Base-by-base conservation (phyloP, 2,888 invertebrate species). In the Cephus runcator region DNA sequence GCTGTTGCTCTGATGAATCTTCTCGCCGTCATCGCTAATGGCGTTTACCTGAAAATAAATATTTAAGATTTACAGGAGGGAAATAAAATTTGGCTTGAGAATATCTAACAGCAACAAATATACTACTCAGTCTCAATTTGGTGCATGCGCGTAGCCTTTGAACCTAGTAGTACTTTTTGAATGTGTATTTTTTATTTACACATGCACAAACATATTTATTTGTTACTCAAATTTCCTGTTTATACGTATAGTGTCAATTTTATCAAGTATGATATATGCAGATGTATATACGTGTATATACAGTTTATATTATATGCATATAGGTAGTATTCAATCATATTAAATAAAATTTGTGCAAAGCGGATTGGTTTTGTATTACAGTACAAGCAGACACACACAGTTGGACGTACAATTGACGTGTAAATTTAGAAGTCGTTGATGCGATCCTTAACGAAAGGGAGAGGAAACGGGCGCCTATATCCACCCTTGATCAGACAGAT, bases 1-100 rank as follows among this genome's bases (percentile, higher is more conserved):
- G 84, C 97, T 97, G 92, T 96, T 96, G 92, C 97, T 97, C 92
- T 98, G 98, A 89, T 97, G 97, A 91, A 98, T 97, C 88, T 94
- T 94, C 90, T 97, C 97, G 89, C 95, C 95, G 85, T 95, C 94
- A 87, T 92, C 93, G 34, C 94, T 94, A 84, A 95, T 91, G 78
- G 95, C 94, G 92, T 95, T 96, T 86, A 95, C 93, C 95, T 95
- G 93, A 31, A 91, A 92, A 89, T 80, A 82, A 78, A 76, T 76
- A 76, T 35, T 35, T 56, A 77, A 40, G 15, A 15, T 15, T 40
- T 4, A 15, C 1, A 40, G 40, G 2, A 4, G 6, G 6, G 6
- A 40, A 36, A 36, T 36, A 15, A 75, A 2, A 56, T 74, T 33
- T 35, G 23, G 34, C 15, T 36, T 40, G 2, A 40, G 6, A 40